Base-by-base conservation (phyloP, 2,797 vertebrate species). In the Sitta carolinensis region DNA sequence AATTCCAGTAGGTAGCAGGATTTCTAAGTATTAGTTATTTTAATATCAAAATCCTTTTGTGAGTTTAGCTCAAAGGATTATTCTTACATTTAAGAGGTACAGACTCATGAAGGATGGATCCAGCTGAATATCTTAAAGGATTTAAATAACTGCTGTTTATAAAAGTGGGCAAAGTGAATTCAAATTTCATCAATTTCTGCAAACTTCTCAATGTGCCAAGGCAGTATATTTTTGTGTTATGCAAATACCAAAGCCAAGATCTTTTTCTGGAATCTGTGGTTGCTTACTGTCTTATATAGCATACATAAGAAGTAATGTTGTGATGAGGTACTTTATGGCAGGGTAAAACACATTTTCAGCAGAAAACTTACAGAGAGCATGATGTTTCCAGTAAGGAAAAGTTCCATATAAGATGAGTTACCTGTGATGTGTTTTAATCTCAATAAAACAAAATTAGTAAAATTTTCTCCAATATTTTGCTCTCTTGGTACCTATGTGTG, bases 81-180 rank as follows among this genome's bases (percentile, higher is more conserved):
- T 72, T 75, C 34, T 75, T 42, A 62, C n/a, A 47, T 89, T 91
- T 89, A 86, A 91, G 68, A 83, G 32, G 26, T 48, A 86, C 26
- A 81, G 51, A 64, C 20, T 78, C 36, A 36, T 42, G 63, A 94
- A 64, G 88, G 80, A 78, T 11, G 42, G 66, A 91, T 72, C 16
- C 82, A 80, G 23, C n/a, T 81, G 83, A 83, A 59, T 88, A 73
- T 92, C 42, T 93, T 69, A 88, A 86, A 75, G 55, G 73, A 88
- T 91, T 94, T 85, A 91, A 93, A 86, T 87, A 95, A 75, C 82
- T 70, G 21, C n/a, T 69, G 48, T 88, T 96, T 91, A 72, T 87
- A 76, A 76, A 78, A 81, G 30, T 82, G 38, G 51, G 62, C 18
- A 91, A 90, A 94, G 78, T 59, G 8, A 93, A 96, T 93, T 52